Evolutionary conservation across 1,140 invertebrate genomes (phyloP), one percentile per base, ranked within the genome.

Genomic region (Trypoxylus dichotomus): DNA sequence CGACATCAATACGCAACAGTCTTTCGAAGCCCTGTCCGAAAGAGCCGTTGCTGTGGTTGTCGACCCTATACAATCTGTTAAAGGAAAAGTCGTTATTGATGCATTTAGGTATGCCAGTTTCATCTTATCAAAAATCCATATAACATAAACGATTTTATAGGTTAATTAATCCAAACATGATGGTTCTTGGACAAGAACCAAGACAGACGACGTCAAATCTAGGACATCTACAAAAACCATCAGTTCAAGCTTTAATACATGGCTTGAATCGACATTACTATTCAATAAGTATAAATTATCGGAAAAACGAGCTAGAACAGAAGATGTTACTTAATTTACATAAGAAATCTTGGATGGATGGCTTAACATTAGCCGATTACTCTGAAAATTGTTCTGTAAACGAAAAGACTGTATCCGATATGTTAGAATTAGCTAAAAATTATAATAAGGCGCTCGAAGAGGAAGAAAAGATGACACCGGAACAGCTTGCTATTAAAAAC

Each of bases 271-370:
- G 98, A 80, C 98, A 99, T 88, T 99, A 99, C 85, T 99, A 99
- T 86, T 99, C 97, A 25, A 99, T 99, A 84, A 97, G 97, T 85
- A 99, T 99, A 84, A 99, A 99, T 88, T 99, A 99, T 87, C 92
- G 97, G 77, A 99, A 99, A 87, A 99, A 99, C 89, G 97, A 99
- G 87, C 87, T 99, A 72, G 98, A 99, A 87, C 98, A 99, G 85
- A 99, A 98, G 90, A 99, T 99, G 98, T 88, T 99, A 47, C 87
- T 99, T 32, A 99, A 99, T 90, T 89, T 99, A 68, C 97, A 99
- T 86, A 99, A 99, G 88, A 98, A 99, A 87, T 98, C 96, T 1
- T 99, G 98, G 98, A 98, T 98, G 91, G 98, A 99, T 88, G 98
- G 98, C 24, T 90, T 99, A 3, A 96, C 93, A 27, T 88, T 99